Evolutionary conservation across 1,140 invertebrate genomes (phyloP), one percentile per base, ranked within the genome.

Genomic region (Pygmarrhopalites habei): DNA sequence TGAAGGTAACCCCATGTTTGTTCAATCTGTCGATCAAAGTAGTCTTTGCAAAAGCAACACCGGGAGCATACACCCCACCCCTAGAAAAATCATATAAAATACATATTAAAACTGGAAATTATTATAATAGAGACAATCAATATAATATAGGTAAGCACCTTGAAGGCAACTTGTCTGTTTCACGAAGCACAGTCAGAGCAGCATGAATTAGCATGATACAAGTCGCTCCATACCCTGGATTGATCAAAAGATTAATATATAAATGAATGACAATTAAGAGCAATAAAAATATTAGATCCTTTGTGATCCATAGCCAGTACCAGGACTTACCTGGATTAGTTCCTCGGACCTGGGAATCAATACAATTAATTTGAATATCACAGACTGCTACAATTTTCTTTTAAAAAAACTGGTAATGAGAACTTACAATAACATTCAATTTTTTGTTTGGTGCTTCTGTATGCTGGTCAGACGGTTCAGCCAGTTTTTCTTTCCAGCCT

Each of bases 151-250:
- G 19, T 3, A 46, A 41, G 56, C 64, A 64, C 62, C 58, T 65
- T 39, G 77, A 73, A 1, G 89, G 89, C 77, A 95, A 82, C 72
- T 87, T 87, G 52, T 86, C 78, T 55, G 74, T 76, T 74, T 96
- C 89, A 41, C 82, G 82, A 0, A 95, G 76, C 62, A 95, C 79
- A 15, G 82, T 87, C 49, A 91, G 67, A 1, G 84, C 92, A 53
- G 84, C 79, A 58, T 85, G 79, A 2, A 94, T 72, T 62, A 91
- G 72, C 52, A 80, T 79, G n/a, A 81, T 82, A 35, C 84, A 85
- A 1, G 92, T 95, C 1, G 84, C 81, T 5, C 88, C 85, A 78
- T 96, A 97, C 46, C 85, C 92, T 21, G 89, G 85, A 78, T 92
- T 87, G n/a, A n/a, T 56, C 71, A 72, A 19, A 82, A 83, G 1